A percentile compares a stretch with the other conserved stretches of the same genome.
Evolutionary conservation across 2,888 invertebrate genomes (phyloP).

Genomic region (Perithous albicinctus): DNA sequence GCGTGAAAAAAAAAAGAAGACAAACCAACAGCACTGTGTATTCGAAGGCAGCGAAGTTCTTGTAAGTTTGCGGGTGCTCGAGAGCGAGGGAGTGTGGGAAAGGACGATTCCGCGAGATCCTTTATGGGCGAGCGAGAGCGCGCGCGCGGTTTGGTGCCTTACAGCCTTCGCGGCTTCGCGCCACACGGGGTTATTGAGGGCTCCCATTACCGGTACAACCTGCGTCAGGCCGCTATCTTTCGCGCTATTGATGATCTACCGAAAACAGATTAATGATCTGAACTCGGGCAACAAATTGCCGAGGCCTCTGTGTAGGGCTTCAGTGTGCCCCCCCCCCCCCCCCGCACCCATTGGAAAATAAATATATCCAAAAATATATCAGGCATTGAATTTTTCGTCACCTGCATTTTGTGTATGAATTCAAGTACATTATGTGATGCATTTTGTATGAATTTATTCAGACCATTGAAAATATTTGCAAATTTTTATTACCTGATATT

Average conservation of each 20-base stretch:
- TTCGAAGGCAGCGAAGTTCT: conserved; percentile 56
- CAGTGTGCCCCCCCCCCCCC: background rate
- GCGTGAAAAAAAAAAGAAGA: conserved; percentile 58
- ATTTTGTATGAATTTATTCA: no score
- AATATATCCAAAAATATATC: no score
- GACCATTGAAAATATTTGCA: no score
- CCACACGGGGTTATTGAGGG: conserved; percentile 82
- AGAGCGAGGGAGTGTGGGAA: conserved; percentile 76
- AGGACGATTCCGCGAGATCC: conserved; percentile 70
- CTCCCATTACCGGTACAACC: conserved; percentile 84
- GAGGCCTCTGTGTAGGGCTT: conserved; percentile 68
- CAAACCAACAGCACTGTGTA: conserved; percentile 17
- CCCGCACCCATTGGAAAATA: no score
- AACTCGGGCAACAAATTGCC: conserved; percentile 81
- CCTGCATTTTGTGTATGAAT: no score
- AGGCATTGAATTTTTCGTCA: no score
- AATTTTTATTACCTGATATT: no score
- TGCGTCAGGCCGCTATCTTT: conserved; percentile 80
- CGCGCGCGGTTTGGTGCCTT: conserved; percentile 66
- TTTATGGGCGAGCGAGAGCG: conserved; percentile 69
- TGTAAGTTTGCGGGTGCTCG: conserved; percentile 20
- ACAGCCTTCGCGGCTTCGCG: conserved; percentile 30
- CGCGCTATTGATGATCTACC: conserved; percentile 84
- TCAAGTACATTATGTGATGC: no score
- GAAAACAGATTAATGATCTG: conserved; percentile 83